These are phyloP conservation scores for Glyphotaelius pellucidus DNA, from an alignment of 2,888 invertebrate species.

Conservation along the genomic window DNA sequence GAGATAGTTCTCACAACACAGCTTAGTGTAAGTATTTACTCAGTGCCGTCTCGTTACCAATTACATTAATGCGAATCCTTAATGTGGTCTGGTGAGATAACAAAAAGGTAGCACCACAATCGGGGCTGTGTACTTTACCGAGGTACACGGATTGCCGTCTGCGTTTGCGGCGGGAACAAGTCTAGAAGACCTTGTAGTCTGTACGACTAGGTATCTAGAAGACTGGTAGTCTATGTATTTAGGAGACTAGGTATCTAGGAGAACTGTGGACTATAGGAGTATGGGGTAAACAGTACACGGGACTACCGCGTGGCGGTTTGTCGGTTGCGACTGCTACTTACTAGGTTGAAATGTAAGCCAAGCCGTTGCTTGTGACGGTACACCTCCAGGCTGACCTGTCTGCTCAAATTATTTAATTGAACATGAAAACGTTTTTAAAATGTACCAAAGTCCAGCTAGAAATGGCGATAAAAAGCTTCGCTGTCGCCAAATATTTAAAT, in stretches of 20 bases:
- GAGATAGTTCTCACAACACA: constrained; percentile 4
- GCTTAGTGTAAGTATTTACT: constrained; percentile 38
- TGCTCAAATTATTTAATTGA: not conserved
- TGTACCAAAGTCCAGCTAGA: too few relatives aligned
- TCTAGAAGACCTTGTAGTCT: not conserved
- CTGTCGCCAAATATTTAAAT: too few relatives aligned
- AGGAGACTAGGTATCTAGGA: not conserved
- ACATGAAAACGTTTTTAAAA: not conserved
- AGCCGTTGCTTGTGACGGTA: not conserved
- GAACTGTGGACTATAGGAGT: not conserved
- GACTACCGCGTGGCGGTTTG: not conserved
- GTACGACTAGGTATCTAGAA: not conserved
- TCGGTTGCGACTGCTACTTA: not conserved
- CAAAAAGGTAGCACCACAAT: constrained; percentile 59
- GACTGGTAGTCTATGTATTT: not conserved
- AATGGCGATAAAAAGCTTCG: too few relatives aligned
- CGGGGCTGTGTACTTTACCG: constrained; percentile 26
- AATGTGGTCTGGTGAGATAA: constrained; percentile 56
- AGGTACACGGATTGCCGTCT: constrained; percentile 45
- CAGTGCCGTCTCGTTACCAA: constrained; percentile 47
- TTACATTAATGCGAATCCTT: constrained; percentile 62
- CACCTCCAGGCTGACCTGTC: not conserved
- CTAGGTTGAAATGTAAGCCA: not conserved
- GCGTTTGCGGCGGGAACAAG: constrained; percentile 40
- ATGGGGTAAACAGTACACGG: not conserved